Evolutionary conservation across 2,888 invertebrate species (phyloP), one percentile per base, ranked within the genome.

Genomic region (Eupithecia centaureata): DNA sequence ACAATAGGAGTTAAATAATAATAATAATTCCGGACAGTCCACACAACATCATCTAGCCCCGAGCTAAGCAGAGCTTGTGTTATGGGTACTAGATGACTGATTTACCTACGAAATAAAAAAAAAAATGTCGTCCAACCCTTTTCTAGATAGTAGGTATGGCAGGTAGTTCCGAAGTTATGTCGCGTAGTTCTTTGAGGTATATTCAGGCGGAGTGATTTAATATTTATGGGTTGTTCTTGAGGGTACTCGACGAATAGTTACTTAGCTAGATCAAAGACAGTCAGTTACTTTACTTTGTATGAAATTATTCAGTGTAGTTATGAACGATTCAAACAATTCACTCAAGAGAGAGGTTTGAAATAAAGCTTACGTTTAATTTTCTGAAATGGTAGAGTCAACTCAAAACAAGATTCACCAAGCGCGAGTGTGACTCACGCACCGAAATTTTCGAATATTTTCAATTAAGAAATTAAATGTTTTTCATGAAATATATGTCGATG

Each of bases 41-140:
- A n/a, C n/a, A n/a, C n/a, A n/a, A n/a, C n/a, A n/a, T n/a, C n/a
- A n/a, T n/a, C n/a, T n/a, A n/a, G n/a, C n/a, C n/a, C n/a, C n/a
- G n/a, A n/a, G n/a, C n/a, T n/a, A n/a, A n/a, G n/a, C n/a, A n/a
- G n/a, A n/a, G n/a, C n/a, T n/a, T n/a, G n/a, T n/a, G n/a, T n/a
- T n/a, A n/a, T n/a, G n/a, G n/a, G n/a, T n/a, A n/a, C n/a, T n/a
- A n/a, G n/a, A n/a, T n/a, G n/a, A n/a, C n/a, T n/a, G n/a, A n/a
- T n/a, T n/a, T n/a, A n/a, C n/a, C n/a, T n/a, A n/a, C n/a, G n/a
- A n/a, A n/a, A n/a, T n/a, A n/a, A n/a, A n/a, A 22, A 22, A 22
- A 47, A 47, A 22, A 47, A 47, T 18, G 47, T 3, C 47, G 22
- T 47, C 47, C 47, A 47, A 47, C 47, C 47, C 12, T 47, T 47